Conservation (phyloP, 2,888 invertebrate species). For the Hydrotaea diabolus region DNA sequence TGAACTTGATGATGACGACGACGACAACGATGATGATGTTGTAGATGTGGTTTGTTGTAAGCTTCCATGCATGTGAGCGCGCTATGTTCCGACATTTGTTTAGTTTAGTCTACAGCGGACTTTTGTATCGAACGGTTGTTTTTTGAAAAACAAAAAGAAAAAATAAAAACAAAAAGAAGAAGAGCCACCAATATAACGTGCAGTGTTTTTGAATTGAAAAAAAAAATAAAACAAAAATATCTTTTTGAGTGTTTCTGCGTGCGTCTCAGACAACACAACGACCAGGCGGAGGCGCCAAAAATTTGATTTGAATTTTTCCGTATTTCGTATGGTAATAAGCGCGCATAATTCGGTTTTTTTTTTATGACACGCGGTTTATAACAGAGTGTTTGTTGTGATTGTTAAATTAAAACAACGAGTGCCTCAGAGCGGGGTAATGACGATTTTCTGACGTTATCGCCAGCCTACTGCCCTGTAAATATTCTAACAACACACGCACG, state of each 20-base stretch:
- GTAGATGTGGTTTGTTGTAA: slow-evolving; percentile 58
- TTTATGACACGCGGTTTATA: not conserved
- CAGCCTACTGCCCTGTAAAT: not conserved
- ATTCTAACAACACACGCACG: not conserved
- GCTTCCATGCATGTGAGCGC: slow-evolving; percentile 52
- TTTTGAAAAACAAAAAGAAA: slow-evolving; percentile 23
- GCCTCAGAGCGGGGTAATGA: too few species aligned
- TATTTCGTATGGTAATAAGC: not conserved
- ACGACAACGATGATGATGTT: too few species aligned
- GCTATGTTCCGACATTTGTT: slow-evolving; percentile 69
- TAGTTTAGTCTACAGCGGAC: slow-evolving; percentile 75
- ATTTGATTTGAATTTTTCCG: slow-evolving; percentile 10
- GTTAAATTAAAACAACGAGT: not conserved
- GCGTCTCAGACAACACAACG: slow-evolving; percentile 38
- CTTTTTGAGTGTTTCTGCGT: slow-evolving; percentile 16
- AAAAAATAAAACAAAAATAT: slow-evolving; percentile 40
- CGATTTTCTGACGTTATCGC: too few species aligned
- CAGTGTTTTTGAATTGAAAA: slow-evolving; percentile 29
- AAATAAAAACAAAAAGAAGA: slow-evolving; percentile 40
- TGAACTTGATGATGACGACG: slow-evolving; percentile 64
- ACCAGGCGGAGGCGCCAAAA: slow-evolving; percentile 52
- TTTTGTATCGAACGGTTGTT: slow-evolving; percentile 76
- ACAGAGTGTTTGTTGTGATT: not conserved
- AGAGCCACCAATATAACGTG: slow-evolving; percentile 9
- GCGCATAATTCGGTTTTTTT: not conserved